These are phyloP conservation scores for Pampus argenteus DNA, from an alignment of 2,797 vertebrate genomes.

Conservation along the genomic window DNA sequence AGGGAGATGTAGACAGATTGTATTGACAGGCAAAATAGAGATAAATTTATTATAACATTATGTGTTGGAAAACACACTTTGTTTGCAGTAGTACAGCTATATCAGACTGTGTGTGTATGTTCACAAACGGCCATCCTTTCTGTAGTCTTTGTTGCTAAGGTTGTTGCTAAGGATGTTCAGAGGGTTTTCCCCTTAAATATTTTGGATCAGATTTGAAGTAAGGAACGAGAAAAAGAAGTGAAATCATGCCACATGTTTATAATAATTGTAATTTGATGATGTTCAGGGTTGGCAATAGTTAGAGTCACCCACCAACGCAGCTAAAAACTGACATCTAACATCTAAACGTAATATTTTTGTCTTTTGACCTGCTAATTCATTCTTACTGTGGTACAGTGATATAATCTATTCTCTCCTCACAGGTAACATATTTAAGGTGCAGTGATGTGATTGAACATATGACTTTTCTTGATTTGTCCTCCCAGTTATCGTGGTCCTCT, in stretches of 20 bases:
- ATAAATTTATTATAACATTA: slow-evolving; percentile 52
- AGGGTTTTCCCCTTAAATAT: not conserved
- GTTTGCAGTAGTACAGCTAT: not conserved
- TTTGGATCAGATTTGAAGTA: not conserved
- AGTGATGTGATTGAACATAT: slow-evolving; percentile 2
- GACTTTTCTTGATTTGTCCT: not conserved
- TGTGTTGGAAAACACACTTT: slow-evolving; percentile 34
- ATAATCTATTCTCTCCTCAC: not conserved
- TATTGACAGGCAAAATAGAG: slow-evolving; percentile 44
- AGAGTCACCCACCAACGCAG: no score
- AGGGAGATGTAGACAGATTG: slow-evolving; percentile 44
- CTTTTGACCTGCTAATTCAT: slow-evolving; percentile 5
- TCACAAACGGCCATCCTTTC: not conserved
- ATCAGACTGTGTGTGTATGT: no score
- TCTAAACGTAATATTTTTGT: not conserved
- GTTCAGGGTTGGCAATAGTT: no score
- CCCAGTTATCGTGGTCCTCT: slow-evolving; percentile 95
- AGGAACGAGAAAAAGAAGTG: no score
- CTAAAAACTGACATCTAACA: not conserved
- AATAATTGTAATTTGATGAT: not conserved
- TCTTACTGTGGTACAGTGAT: not conserved
- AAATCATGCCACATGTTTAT: not conserved
- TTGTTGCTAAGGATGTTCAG: not conserved
- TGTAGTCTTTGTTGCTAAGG: not conserved
- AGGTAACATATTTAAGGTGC: not conserved